Conservation (phyloP, 2,113 vertebrate genomes). For the Neogobius melanostomus region DNA sequence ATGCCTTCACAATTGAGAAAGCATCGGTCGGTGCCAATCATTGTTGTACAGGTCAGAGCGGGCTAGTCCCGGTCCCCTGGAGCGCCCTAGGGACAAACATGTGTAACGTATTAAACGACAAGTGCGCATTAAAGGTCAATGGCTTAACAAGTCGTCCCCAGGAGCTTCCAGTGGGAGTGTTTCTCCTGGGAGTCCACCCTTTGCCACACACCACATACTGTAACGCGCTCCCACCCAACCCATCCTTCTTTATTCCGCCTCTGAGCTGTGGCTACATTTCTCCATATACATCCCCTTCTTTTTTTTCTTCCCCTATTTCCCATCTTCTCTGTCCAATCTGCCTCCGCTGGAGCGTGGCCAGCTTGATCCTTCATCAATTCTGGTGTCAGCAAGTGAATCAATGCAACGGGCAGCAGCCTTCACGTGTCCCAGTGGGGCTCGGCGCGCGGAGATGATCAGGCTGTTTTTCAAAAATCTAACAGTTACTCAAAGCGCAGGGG, state of each 20-base stretch:
- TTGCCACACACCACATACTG: constrained; percentile 8
- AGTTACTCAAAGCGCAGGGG: constrained; percentile 64
- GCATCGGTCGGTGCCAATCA: constrained; percentile 7
- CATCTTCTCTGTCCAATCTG: constrained; percentile 54
- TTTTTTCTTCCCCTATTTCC: constrained; percentile 6
- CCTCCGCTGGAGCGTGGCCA: constrained; percentile 65
- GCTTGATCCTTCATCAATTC: constrained; percentile 77
- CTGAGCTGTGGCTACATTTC: constrained; percentile 49
- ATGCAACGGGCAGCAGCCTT: constrained; percentile 63
- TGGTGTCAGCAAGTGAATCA: constrained; percentile 76
- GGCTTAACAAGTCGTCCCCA: constrained; percentile 66
- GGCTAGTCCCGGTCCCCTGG: constrained; percentile 35
- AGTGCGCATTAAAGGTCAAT: constrained; percentile 72
- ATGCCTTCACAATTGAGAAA: constrained; percentile 2
- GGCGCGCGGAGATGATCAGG: constrained; percentile 48
- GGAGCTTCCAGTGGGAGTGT: constrained; percentile 30
- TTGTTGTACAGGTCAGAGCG: constrained; percentile 9
- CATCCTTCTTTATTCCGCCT: constrained; percentile 15
- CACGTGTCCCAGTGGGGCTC: constrained; percentile 53
- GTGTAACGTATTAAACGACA: constrained; percentile 65
- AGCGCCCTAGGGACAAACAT: constrained; percentile 43
- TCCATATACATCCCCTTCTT: constrained; percentile 12
- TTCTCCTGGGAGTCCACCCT: constrained; percentile 45
- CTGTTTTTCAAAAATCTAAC: constrained; percentile 36
- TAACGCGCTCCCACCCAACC: constrained; percentile 28